Conservation (phyloP, 2,888 invertebrate genomes). For the Leucoma salicis region DNA sequence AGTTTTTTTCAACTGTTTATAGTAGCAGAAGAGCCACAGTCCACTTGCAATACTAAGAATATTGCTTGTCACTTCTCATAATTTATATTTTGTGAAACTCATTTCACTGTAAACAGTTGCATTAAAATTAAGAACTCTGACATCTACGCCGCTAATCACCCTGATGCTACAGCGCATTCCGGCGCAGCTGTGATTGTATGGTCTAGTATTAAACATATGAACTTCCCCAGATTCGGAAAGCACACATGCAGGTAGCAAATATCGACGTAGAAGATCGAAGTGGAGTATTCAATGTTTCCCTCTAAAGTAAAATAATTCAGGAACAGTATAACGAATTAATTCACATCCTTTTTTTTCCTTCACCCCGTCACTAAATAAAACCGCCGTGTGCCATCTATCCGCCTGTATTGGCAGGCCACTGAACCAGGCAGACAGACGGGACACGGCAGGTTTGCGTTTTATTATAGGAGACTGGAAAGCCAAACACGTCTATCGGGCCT, state of each 20-base stretch:
- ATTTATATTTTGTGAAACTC: too few relatives aligned
- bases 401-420: too few relatives aligned
- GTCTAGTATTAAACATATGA: not conserved
- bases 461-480: constrained; percentile 12
- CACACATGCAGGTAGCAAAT: constrained; percentile 4
- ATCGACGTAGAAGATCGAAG: constrained; percentile 16
- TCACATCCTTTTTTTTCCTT: too few relatives aligned
- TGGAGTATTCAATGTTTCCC: constrained; percentile 2
- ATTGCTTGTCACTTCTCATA: too few relatives aligned
- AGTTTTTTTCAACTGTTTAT: too few relatives aligned
- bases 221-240: not conserved
- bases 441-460: constrained; percentile 6
- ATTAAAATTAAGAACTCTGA: too few relatives aligned
- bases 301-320: not conserved
- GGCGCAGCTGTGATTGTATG: not conserved
- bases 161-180: not conserved
- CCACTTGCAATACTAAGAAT: too few relatives aligned
- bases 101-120: constrained; percentile 9
- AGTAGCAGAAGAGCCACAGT: too few relatives aligned
- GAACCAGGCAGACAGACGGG: too few relatives aligned
- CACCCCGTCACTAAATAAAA: too few relatives aligned
- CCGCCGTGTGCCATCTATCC: too few relatives aligned
- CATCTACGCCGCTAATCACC: not conserved
- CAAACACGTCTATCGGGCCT: constrained; percentile 13
- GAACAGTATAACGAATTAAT: constrained; percentile 2